Conservation (phyloP, 1,140 invertebrate species). For the Mercenaria mercenaria region DNA sequence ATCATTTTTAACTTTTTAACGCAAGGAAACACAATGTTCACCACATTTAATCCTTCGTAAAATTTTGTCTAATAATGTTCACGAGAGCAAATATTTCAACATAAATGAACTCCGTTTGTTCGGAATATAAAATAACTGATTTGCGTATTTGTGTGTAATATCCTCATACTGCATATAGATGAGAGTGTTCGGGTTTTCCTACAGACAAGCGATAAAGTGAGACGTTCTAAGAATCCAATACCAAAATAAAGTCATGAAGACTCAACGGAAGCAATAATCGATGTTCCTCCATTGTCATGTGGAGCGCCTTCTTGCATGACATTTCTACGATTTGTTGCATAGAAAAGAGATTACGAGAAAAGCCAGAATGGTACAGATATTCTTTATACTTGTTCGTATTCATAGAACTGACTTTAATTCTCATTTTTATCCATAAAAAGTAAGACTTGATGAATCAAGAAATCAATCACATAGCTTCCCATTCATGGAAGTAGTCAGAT, state of each 20-base stretch:
- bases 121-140: too few species aligned
- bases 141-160: too few species aligned
- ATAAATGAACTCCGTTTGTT: too few species aligned
- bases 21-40: too few species aligned
- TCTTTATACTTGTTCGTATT: slow-evolving; percentile 1
- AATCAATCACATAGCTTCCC: neutral
- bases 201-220: neutral
- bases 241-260: slow-evolving; percentile 13
- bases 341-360: slow-evolving; percentile 1
- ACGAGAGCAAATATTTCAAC: too few species aligned
- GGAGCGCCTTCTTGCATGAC: neutral
- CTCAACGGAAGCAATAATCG: neutral
- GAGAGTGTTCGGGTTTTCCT: neutral
- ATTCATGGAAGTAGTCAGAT: neutral
- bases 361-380: neutral
- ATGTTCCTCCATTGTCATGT: slow-evolving; percentile 22
- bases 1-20: too few species aligned
- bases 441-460: neutral
- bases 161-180: too few species aligned
- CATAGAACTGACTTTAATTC: slow-evolving; percentile 14
- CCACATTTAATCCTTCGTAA: too few species aligned
- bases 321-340: neutral
- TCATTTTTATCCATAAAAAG: neutral
- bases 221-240: slow-evolving; percentile 2
- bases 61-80: too few species aligned